A percentile compares a stretch with the other conserved stretches of the same genome.
phyloP scores from a whole-genome alignment of 2,113 vertebrate genomes.

The Calidris pygmaea region DNA sequence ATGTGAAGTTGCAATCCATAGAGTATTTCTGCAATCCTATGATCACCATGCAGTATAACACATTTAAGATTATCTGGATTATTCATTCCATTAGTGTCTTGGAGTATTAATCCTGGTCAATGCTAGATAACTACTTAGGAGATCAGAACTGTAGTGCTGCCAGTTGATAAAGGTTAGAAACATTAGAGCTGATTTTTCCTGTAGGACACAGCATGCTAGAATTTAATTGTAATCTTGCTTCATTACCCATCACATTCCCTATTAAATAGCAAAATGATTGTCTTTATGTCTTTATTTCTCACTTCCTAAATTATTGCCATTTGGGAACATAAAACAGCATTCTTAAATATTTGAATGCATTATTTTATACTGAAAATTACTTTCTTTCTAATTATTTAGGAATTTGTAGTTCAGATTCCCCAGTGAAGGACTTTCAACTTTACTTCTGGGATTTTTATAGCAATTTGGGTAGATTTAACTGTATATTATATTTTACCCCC shows the following conservation, averaged over 20 bases:
- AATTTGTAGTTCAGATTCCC: neutral
- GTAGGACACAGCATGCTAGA: constrained; percentile 57
- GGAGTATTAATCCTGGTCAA: constrained; percentile 6
- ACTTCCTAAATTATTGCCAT: constrained; percentile 22
- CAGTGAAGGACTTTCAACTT: neutral
- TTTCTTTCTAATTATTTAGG: constrained; percentile 5
- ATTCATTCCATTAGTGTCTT: neutral
- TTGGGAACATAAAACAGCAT: neutral
- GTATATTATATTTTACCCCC: neutral
- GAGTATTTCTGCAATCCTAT: neutral
- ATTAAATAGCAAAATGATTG: constrained; percentile 51
- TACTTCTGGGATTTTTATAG: neutral
- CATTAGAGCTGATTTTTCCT: constrained; percentile 57
- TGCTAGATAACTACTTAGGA: neutral
- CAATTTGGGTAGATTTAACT: neutral
- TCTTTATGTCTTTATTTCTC: constrained; percentile 57
- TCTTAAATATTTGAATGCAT: neutral
- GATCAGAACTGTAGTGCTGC: neutral
- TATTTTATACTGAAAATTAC: neutral
- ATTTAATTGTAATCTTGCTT: constrained; percentile 62
- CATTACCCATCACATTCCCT: constrained; percentile 57
- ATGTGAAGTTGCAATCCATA: neutral
- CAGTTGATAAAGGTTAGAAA: constrained; percentile 43
- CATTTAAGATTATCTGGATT: neutral
- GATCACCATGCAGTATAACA: neutral